phyloP scores from a whole-genome alignment of 1,140 invertebrate species.

The Zaprionus camerounensis region DNA sequence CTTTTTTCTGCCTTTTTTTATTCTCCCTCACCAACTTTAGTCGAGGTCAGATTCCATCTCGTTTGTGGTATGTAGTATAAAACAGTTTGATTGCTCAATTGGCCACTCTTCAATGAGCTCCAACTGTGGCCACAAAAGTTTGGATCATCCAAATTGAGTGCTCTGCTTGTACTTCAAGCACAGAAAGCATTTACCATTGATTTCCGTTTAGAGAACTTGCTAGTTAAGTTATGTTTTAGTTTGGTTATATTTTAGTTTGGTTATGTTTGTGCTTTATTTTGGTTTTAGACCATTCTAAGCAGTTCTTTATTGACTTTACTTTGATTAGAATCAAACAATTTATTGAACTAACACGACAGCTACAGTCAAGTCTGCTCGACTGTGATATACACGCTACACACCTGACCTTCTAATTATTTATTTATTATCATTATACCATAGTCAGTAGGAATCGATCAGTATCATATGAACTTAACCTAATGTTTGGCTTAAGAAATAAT shows the following conservation, averaged over 20 bases:
- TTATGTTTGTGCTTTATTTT: background rate
- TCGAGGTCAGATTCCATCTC: conserved; percentile 14
- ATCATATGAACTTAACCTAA: too few relatives aligned
- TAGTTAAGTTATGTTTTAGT: background rate
- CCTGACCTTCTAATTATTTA: too few relatives aligned
- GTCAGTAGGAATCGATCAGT: too few relatives aligned
- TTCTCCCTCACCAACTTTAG: conserved; percentile 1
- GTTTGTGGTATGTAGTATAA: background rate
- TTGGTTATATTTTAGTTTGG: background rate
- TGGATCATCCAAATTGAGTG: conserved; percentile 1
- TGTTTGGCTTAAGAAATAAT: too few relatives aligned
- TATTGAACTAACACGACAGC: too few relatives aligned
- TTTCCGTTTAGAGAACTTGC: background rate
- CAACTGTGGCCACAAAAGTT: background rate
- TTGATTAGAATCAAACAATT: too few relatives aligned
- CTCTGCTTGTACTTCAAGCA: background rate
- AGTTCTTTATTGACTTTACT: too few relatives aligned
- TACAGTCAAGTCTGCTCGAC: too few relatives aligned
- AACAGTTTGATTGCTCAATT: background rate
- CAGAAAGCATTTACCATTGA: background rate
- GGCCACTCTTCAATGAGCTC: background rate
- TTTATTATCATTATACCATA: too few relatives aligned
- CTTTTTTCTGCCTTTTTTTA: conserved; percentile 23
- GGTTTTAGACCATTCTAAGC: too few relatives aligned
- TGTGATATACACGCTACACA: too few relatives aligned